Evolutionary conservation across 2,797 vertebrate species (phyloP), one percentile per base, ranked within the genome.

Genomic region (Gallinago stenura): DNA sequence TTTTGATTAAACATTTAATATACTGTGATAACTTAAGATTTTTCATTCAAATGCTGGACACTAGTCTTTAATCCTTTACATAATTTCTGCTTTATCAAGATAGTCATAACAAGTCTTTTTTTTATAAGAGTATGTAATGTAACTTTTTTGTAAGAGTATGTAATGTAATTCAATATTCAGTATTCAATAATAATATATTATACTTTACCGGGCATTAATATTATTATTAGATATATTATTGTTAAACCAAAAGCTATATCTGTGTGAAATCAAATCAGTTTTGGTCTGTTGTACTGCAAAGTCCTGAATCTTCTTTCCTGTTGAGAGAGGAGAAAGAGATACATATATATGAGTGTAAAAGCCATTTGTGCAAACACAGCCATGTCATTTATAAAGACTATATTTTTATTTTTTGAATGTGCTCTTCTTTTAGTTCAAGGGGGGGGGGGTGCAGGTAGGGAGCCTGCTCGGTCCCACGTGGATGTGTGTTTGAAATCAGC

Each of bases 231-330:
- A 20, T 3, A 13, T 37, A 6, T 30, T 71, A 2, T 46, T 69
- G 37, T 72, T 87, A 87, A 91, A 70, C 4, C 33, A 79, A 28
- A 78, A 71, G 48, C 62, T 66, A 0, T 43, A 31, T 62, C 12
- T 39, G 11, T 83, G 45, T 91, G 69, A 78, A 94, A 86, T 86
- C 5, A 84, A 82, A 78, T 87, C 33, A 88, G 1, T 35, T 19
- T 72, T 26, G 15, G 50, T 62, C 26, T 0, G 0, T 62, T 94
- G 35, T 50, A 62, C 24, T 83, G 31, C 41, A 13, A 81, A 81
- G 41, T 94, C 65, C 73, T 64, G 28, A 75, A 76, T 64, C 20
- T 11, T 62, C 31, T 87, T 65, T 87, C 54, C 35, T 85, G 46
- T n/a, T 66, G 54, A 62, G 35, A 77, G 43, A 65, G 33, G 31